Percentiles rank a stretch among this genome's conserved stretches.
phyloP scores from a whole-genome alignment of 2,113 vertebrate genomes.

The Triplophysa siluroides region DNA sequence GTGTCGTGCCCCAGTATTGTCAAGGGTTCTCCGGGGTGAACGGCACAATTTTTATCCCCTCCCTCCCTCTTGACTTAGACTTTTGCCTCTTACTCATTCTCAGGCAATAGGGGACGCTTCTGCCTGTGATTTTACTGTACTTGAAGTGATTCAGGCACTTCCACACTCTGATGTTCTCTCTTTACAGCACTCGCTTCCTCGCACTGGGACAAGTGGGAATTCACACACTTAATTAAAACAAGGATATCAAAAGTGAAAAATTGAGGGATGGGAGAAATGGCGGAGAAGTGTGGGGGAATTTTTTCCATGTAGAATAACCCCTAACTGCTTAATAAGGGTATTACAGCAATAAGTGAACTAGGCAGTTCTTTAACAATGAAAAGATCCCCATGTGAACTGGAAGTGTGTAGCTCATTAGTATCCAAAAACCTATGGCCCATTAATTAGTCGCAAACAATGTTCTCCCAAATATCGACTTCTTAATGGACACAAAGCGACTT shows the following conservation, averaged over 20 bases:
- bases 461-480: slow-evolving; percentile 75
- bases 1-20: slow-evolving; percentile 49
- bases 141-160: background rate
- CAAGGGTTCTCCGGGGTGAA: slow-evolving; percentile 65
- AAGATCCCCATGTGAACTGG: slow-evolving; percentile 63
- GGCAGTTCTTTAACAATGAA: slow-evolving; percentile 62
- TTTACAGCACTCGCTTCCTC: background rate
- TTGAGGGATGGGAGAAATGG: slow-evolving; percentile 24
- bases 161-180: background rate
- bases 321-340: slow-evolving; percentile 50
- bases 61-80: slow-evolving; percentile 42
- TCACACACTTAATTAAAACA: slow-evolving; percentile 47
- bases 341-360: slow-evolving; percentile 56
- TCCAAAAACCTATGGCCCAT: slow-evolving; percentile 65
- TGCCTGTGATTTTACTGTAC: slow-evolving; percentile 35
- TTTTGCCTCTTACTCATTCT: slow-evolving; percentile 11
- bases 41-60: slow-evolving; percentile 44
- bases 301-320: background rate
- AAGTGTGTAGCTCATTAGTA: slow-evolving; percentile 69
- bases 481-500: slow-evolving; percentile 77
- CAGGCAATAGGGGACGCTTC: slow-evolving; percentile 34
- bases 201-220: slow-evolving; percentile 29
- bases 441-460: slow-evolving; percentile 78
- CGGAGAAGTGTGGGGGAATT: background rate
- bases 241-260: slow-evolving; percentile 35